These are phyloP conservation scores for Limnephilus marmoratus DNA, from an alignment of 2,888 invertebrate genomes.

Conservation along the genomic window DNA sequence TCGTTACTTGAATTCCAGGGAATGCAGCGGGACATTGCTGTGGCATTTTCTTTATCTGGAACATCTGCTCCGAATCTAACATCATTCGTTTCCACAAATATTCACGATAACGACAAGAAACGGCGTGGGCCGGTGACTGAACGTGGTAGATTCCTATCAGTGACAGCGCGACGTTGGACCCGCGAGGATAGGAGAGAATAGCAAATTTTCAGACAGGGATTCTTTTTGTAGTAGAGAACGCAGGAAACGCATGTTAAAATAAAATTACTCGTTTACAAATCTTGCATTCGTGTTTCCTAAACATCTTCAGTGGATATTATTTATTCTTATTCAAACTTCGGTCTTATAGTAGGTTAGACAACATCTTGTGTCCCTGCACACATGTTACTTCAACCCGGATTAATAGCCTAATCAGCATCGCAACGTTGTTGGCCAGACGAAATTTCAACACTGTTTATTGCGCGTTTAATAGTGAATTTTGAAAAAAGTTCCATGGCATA, in stretches of 20 bases:
- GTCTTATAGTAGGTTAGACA: not conserved
- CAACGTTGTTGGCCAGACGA: not conserved
- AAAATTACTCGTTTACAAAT: not conserved
- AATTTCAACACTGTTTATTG: not conserved
- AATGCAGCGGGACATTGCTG: slow-evolving; percentile 28
- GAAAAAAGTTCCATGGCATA: not conserved
- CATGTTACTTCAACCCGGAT: not conserved
- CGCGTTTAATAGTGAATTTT: too few species aligned
- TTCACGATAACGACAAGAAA: slow-evolving; percentile 29
- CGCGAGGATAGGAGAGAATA: not conserved
- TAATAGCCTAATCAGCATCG: not conserved
- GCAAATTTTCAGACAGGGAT: slow-evolving; percentile 15
- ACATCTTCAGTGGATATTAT: not conserved
- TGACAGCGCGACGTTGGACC: slow-evolving; percentile 26
- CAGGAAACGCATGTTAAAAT: not conserved
- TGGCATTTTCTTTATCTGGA: slow-evolving; percentile 33
- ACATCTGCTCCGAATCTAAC: slow-evolving; percentile 40
- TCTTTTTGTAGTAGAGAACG: not conserved
- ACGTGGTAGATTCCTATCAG: slow-evolving; percentile 40
- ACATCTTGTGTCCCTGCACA: not conserved
- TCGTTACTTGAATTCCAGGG: not conserved
- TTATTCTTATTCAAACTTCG: not conserved
- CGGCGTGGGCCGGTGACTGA: slow-evolving; percentile 43
- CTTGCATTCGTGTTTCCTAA: not conserved
- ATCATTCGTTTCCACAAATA: slow-evolving; percentile 37